Evolutionary conservation across 2,113 vertebrate species (phyloP).

Genomic region (Albula glossodonta): DNA sequence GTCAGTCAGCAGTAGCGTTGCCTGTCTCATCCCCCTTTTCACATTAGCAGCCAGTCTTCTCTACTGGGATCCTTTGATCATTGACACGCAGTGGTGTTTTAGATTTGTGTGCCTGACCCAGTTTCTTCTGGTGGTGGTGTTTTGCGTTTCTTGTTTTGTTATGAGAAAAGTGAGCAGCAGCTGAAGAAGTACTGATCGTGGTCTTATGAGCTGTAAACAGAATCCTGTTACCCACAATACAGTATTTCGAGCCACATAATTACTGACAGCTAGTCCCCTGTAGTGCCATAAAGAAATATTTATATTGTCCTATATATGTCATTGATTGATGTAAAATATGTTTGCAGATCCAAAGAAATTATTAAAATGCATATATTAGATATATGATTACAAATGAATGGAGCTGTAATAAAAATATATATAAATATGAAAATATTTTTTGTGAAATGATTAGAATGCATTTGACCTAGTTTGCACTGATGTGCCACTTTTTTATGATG

Average conservation of each 20-base stretch:
- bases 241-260: constrained; percentile 13
- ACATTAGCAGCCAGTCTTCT: background rate
- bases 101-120: constrained; percentile 5
- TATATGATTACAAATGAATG: constrained; percentile 8
- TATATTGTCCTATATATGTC: constrained; percentile 21
- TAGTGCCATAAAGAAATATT: constrained; percentile 14
- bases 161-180: constrained; percentile 9
- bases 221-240: background rate
- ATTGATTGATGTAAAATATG: constrained; percentile 20
- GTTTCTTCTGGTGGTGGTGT: background rate
- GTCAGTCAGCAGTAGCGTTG: background rate
- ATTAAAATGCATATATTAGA: constrained; percentile 2
- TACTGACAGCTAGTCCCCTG: constrained; percentile 13
- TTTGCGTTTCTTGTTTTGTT: background rate
- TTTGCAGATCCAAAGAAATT: constrained; percentile 34
- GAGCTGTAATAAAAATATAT: constrained; percentile 21
- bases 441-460: background rate
- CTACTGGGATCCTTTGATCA: background rate
- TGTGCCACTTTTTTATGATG: background rate
- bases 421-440: background rate
- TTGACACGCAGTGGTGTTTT: background rate
- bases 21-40: background rate
- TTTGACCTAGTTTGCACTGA: background rate
- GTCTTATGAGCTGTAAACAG: background rate
- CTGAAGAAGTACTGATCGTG: background rate